These are phyloP conservation scores for Callyntrura guangdongensis DNA, from an alignment of 2,888 invertebrate genomes.

Conservation along the genomic window DNA sequence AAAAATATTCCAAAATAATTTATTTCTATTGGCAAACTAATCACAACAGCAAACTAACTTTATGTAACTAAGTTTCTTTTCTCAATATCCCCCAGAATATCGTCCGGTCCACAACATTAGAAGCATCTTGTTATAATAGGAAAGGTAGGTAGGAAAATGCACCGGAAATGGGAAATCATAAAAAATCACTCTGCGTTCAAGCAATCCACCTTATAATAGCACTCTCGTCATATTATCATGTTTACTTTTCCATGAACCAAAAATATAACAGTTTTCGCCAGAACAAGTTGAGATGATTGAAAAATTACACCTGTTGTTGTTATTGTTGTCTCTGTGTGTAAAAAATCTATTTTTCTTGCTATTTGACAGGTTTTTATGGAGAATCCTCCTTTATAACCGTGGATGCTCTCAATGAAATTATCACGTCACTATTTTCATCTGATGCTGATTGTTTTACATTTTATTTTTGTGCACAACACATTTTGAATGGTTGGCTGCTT, in stretches of 20 bases:
- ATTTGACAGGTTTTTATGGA: too few species aligned
- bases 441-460: slow-evolving; percentile 13
- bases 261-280: not conserved
- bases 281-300: not conserved
- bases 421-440: slow-evolving; percentile 24
- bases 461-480: not conserved
- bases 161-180: slow-evolving; percentile 29
- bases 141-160: not conserved
- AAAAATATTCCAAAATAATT: too few species aligned
- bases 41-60: too few species aligned
- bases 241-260: slow-evolving; percentile 34
- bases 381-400: too few species aligned
- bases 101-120: not conserved
- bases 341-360: too few species aligned
- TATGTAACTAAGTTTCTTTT: not conserved
- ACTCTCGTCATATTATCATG: not conserved
- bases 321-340: not conserved
- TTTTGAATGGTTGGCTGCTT: too few species aligned
- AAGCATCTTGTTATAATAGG: not conserved
- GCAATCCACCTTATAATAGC: not conserved
- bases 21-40: too few species aligned
- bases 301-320: not conserved
- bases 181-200: too few species aligned
- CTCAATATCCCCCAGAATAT: not conserved
- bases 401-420: not conserved